These are phyloP conservation scores for Saguinus oedipus DNA, from an alignment of 2,797 vertebrate species.

Conservation along the genomic window DNA sequence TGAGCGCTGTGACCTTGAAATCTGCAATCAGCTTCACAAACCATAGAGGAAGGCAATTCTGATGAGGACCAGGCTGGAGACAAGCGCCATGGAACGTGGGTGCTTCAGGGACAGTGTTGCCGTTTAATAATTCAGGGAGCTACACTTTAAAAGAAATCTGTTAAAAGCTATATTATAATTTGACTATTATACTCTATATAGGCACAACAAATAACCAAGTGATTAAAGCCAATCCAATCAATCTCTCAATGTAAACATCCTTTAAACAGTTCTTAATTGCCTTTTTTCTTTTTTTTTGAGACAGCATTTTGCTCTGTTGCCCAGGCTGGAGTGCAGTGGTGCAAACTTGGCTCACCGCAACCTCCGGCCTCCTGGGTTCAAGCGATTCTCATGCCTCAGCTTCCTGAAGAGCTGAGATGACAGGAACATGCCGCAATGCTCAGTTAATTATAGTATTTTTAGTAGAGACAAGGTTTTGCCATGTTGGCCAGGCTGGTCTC, in stretches of 20 bases:
- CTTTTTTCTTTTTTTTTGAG: background rate
- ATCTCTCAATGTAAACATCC: constrained; percentile 67
- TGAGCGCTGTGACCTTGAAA: rapidly evolving
- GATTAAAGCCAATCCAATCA: constrained; percentile 73
- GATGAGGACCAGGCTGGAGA: background rate
- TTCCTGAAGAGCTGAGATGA: background rate
- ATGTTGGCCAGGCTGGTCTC: background rate
- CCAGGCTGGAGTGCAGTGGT: background rate
- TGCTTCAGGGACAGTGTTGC: too few relatives aligned
- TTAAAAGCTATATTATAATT: constrained; percentile 63
- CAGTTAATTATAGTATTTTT: background rate
- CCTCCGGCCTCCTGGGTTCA: background rate
- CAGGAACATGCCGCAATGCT: too few relatives aligned
- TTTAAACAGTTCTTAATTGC: constrained; percentile 52
- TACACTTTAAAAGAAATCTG: constrained; percentile 53
- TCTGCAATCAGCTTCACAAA: too few relatives aligned
- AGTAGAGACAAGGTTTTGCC: background rate
- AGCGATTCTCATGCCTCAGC: background rate
- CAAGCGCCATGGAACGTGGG: rapidly evolving
- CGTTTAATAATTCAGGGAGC: constrained; percentile 59
- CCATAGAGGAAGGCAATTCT: too few relatives aligned
- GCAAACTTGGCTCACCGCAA: background rate
- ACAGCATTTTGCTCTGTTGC: background rate
- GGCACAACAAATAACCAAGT: constrained; percentile 68
- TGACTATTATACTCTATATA: constrained; percentile 54